Conservation (phyloP, 1,140 invertebrate species). For the Thaumatotibia leucotreta region DNA sequence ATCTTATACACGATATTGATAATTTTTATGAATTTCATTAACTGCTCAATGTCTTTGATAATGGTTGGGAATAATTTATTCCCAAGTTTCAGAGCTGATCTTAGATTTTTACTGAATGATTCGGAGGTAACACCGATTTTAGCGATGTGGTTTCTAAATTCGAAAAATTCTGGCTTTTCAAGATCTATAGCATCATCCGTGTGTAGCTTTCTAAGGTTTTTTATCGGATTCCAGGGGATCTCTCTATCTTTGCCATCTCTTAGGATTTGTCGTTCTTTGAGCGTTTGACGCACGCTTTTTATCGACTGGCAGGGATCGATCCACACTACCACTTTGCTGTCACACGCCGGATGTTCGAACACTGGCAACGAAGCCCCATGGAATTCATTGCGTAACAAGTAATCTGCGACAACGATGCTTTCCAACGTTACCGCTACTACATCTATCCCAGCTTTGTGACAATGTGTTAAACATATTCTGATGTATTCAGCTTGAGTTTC, state of each 20-base stretch:
- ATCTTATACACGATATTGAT: not conserved
- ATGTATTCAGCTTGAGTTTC: not conserved
- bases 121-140: not conserved
- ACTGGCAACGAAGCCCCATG: not conserved
- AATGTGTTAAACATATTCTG: not conserved
- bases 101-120: not conserved
- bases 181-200: not conserved
- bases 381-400: too few relatives aligned
- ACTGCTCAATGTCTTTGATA: not conserved
- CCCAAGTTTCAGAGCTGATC: not conserved
- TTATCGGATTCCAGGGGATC: not conserved
- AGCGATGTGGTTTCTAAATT: not conserved
- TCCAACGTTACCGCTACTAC: not conserved
- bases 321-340: not conserved
- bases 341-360: not conserved
- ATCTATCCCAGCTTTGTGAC: not conserved
- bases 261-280: not conserved
- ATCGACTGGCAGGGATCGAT: not conserved
- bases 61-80: not conserved
- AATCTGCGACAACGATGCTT: not conserved
- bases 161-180: not conserved
- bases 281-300: not conserved
- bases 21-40: not conserved
- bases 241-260: not conserved
- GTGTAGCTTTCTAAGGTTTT: not conserved